phyloP scores from a whole-genome alignment of 2,113 vertebrate genomes.

The Buteo buteo region DNA sequence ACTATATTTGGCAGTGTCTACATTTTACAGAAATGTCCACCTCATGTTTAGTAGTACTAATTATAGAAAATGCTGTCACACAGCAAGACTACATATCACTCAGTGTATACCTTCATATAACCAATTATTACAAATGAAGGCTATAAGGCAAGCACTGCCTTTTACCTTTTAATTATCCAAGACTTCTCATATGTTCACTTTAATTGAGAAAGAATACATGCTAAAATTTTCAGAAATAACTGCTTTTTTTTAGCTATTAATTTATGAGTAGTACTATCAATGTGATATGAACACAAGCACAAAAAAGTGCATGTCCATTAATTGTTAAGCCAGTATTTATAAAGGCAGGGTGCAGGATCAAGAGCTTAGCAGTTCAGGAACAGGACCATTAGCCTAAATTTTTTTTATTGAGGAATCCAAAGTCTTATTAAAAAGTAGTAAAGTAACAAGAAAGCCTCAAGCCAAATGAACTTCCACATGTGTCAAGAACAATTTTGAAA shows the following conservation, averaged over 20 bases:
- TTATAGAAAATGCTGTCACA: conserved; percentile 67
- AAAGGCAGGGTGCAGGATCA: background rate
- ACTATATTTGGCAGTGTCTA: conserved; percentile 69
- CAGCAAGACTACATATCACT: conserved; percentile 34
- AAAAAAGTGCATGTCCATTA: background rate
- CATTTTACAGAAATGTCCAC: conserved; percentile 67
- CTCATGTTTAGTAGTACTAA: conserved; percentile 59
- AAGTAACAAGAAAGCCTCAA: background rate
- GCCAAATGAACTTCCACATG: background rate
- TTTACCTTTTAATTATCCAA: background rate
- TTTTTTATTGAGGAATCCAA: background rate
- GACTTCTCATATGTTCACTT: background rate
- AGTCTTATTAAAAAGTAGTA: background rate
- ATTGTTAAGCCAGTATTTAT: background rate
- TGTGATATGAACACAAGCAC: background rate
- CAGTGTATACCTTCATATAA: background rate
- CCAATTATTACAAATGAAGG: background rate
- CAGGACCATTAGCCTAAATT: background rate
- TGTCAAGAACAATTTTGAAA: background rate
- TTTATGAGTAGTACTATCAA: background rate
- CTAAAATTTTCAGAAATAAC: background rate
- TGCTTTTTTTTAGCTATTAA: background rate
- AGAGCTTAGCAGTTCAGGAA: background rate
- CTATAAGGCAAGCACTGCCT: background rate
- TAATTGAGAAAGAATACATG: background rate